Evolutionary conservation across 2,113 vertebrate species (phyloP).

Genomic region (Microtus montanus): DNA sequence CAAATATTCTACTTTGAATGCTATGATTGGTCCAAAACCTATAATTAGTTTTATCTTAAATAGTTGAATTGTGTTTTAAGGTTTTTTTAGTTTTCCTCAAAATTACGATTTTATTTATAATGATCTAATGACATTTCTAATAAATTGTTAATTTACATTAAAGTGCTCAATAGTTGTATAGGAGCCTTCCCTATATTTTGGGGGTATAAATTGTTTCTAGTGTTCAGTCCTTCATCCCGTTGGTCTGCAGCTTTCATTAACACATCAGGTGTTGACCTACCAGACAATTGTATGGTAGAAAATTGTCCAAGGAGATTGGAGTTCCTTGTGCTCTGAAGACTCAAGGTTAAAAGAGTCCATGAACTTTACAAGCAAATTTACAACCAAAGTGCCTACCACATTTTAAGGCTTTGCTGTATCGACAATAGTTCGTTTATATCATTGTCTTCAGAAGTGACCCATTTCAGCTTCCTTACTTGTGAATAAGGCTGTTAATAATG

Average conservation of each 20-base stretch:
- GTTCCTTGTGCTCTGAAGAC: conserved; percentile 11
- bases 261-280: background rate
- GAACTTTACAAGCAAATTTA: background rate
- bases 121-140: background rate
- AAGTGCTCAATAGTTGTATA: conserved; percentile 24
- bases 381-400: conserved; percentile 29
- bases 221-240: background rate
- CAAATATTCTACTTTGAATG: conserved; percentile 29
- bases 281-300: background rate
- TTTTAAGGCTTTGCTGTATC: background rate
- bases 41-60: background rate
- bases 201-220: background rate
- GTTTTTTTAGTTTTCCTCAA: conserved; percentile 4
- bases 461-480: background rate
- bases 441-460: background rate
- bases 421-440: background rate
- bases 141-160: conserved; percentile 48
- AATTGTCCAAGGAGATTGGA: background rate
- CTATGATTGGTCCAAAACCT: conserved; percentile 4
- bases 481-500: background rate
- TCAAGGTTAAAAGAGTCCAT: background rate
- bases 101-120: conserved; percentile 49
- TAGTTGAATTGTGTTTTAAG: background rate
- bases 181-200: conserved; percentile 23
- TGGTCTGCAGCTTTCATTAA: background rate